Evolutionary conservation across 2,888 invertebrate species (phyloP).

Genomic region (Harpagoxenus sublaevis): DNA sequence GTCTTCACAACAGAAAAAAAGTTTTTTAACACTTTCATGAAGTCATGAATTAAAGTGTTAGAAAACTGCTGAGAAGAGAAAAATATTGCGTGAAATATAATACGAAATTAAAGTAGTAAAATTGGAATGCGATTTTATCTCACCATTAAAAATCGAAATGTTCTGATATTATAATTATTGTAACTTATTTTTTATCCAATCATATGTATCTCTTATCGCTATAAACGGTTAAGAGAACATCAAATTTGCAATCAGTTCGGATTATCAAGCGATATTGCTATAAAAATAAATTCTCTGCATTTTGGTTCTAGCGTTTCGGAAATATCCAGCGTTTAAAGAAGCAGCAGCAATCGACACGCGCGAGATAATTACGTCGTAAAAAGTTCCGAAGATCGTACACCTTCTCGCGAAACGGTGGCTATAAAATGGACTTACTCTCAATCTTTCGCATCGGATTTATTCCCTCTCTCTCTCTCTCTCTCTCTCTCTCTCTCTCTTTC

Average conservation of each 20-base stretch:
- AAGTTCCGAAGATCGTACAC: slow-evolving; percentile 9
- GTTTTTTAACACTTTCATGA: not conserved
- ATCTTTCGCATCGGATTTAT: slow-evolving; percentile 25
- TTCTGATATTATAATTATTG: not conserved
- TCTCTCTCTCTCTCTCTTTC: not conserved
- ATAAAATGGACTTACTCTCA: slow-evolving; percentile 35
- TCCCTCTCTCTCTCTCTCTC: not conserved
- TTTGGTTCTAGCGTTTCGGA: not conserved
- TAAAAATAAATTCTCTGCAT: not conserved
- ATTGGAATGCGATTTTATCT: not conserved
- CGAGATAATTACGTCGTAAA: slow-evolving; percentile 45
- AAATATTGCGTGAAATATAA: not conserved
- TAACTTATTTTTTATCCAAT: not conserved
- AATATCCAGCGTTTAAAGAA: not conserved
- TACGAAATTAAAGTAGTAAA: not conserved
- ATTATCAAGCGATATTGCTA: not conserved
- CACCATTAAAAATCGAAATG: not conserved
- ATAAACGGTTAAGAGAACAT: not conserved
- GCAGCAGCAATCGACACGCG: slow-evolving; percentile 23
- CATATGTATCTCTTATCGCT: not conserved
- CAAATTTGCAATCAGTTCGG: not conserved
- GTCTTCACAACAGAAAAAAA: not conserved
- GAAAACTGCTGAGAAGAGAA: not conserved
- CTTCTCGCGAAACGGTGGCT: slow-evolving; percentile 19
- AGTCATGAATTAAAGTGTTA: not conserved